Base-by-base conservation (phyloP, 2,797 vertebrate genomes). In the Brachyrhaphis roseni region DNA sequence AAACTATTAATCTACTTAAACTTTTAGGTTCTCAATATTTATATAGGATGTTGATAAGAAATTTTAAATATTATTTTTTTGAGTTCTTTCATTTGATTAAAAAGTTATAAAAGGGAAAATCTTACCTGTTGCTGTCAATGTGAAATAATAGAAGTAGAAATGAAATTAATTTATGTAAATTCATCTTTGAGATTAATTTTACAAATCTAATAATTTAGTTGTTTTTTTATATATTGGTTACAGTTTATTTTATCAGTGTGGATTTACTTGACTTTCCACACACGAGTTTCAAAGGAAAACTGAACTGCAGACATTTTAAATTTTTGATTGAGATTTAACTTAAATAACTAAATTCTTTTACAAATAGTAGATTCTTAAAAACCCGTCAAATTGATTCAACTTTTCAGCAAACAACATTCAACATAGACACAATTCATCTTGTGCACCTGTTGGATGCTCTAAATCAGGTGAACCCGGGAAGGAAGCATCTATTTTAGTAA, bases 371-470 rank as follows among this genome's bases (percentile, higher is more conserved):
- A 39, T 66, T 39, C 36, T 11, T 23, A 39, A 23, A 23, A 23
- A 13, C 15, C n/a, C 0, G 11, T n/a, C 26, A 57, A 39, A 66
- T 66, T 4, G 23, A 39, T 20, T 2, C 0, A 4, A 41, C 12
- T 41, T 23, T n/a, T 66, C 36, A 15, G 2, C 20, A 1, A 71
- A 43, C 66, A 70, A 70, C 26, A 45, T 45, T 45, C 41, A 45
- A 26, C 43, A n/a, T 64, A 13, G 66, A 23, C 26, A 45, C 6
- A 4, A 71, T 28, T 28, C 41, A 28, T 45, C 11, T 45, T 71
- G 8, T 39, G 8, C 16, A 88, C 87, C 83, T 84, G 86, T 87
- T 87, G 85, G 12, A 71, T 6, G 26, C 68, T 71, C 5, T 45
- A n/a, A 45, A 45, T 71, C 4, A 26, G 10, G 20, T 8, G 12